Conservation (phyloP, 2,113 vertebrate genomes). For the Vireo altiloquus region DNA sequence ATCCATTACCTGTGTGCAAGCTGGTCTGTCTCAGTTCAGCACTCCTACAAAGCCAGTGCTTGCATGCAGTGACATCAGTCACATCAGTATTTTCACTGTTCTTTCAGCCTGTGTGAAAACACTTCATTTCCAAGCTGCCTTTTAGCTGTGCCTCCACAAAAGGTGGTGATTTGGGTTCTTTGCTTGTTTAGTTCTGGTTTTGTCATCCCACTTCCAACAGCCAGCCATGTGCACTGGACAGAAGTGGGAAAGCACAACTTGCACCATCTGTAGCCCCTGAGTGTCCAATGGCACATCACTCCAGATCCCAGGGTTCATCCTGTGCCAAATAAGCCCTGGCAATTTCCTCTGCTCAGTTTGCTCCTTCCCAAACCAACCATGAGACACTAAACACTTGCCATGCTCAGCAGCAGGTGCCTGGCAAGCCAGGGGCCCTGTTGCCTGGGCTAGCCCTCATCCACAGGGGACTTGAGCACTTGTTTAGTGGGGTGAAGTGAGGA, state of each 20-base stretch:
- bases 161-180: neutral
- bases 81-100: neutral
- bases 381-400: accelerated
- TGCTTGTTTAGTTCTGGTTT: neutral
- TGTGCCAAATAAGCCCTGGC: neutral
- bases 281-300: neutral
- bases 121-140: neutral
- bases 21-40: neutral
- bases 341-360: neutral
- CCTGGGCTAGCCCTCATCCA: accelerated
- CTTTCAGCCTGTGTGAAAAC: neutral
- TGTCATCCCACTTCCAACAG: neutral
- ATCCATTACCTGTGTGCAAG: too few relatives aligned
- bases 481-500: neutral
- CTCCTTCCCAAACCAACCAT: neutral
- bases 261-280: neutral
- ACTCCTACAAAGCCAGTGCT: neutral
- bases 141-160: neutral
- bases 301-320: neutral
- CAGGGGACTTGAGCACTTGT: neutral
- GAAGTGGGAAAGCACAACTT: neutral
- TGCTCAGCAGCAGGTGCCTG: neutral
- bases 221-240: too few relatives aligned
- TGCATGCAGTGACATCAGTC: neutral
- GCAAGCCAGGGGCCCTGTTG: neutral